Percentiles rank a stretch among this genome's conserved stretches.
These are phyloP conservation scores for Portunus trituberculatus DNA, from an alignment of 1,140 invertebrate genomes.

Conservation along the genomic window DNA sequence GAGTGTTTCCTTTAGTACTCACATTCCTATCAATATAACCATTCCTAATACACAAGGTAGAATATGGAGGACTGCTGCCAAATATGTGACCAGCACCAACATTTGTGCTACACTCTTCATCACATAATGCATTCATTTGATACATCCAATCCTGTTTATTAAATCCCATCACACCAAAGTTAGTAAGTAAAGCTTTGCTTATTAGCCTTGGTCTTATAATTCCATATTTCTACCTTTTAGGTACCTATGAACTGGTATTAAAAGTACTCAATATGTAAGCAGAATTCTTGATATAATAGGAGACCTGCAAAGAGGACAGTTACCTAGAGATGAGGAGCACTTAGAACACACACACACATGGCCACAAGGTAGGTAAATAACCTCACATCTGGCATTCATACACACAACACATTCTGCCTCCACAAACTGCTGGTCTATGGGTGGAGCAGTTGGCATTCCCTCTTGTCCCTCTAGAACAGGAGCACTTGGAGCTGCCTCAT, in stretches of 20 bases:
- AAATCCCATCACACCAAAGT: neutral
- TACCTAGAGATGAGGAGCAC: conserved; percentile 83
- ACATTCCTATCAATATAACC: neutral
- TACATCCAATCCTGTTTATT: neutral
- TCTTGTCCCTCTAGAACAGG: conserved; percentile 56
- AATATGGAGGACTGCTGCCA: neutral
- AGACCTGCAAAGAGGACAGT: conserved; percentile 90
- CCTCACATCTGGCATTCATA: conserved; percentile 87
- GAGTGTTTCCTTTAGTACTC: neutral
- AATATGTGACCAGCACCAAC: neutral
- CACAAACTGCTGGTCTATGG: conserved; percentile 76
- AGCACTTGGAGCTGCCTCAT: conserved; percentile 80
- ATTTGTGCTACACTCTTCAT: neutral
- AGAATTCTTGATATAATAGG: conserved; percentile 85
- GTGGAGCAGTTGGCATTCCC: conserved; percentile 75
- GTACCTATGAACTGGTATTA: neutral
- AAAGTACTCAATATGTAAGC: conserved; percentile 41
- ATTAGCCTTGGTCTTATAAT: neutral
- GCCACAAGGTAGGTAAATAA: conserved; percentile 92
- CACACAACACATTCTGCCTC: conserved; percentile 90
- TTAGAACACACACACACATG: conserved; percentile 89
- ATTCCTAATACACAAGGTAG: neutral
- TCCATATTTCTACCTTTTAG: neutral
- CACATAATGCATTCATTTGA: neutral
- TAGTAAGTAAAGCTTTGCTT: neutral